A percentile compares a stretch with the other conserved stretches of the same genome.
These are phyloP conservation scores for Rhea pennata DNA, from an alignment of 2,113 vertebrate genomes.

Conservation along the genomic window DNA sequence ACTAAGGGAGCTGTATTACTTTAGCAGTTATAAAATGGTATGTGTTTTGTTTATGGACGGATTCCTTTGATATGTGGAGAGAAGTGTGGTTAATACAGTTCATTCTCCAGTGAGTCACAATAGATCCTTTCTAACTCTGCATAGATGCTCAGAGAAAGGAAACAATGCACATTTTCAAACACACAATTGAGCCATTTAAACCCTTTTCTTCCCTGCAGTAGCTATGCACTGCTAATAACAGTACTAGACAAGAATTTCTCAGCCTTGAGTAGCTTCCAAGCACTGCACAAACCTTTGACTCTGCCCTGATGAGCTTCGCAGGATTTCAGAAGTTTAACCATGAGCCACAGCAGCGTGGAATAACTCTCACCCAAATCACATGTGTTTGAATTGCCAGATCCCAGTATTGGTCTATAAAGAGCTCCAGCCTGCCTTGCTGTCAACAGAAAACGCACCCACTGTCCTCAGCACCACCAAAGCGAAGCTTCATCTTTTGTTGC, in stretches of 20 bases:
- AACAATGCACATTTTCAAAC: not conserved
- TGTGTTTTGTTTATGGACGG: not conserved
- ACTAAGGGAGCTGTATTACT: not conserved
- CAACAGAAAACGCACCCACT: not conserved
- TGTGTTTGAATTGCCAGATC: not conserved
- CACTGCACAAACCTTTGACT: not conserved
- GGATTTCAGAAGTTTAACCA: not conserved
- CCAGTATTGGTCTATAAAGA: no score
- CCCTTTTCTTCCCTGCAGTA: not conserved
- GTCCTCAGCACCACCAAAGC: not conserved
- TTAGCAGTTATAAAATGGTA: not conserved
- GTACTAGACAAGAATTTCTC: not conserved
- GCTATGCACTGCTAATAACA: not conserved
- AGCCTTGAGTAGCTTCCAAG: not conserved
- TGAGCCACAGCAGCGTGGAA: not conserved
- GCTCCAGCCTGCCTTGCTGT: not conserved
- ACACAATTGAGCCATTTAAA: not conserved
- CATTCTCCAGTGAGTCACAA: not conserved
- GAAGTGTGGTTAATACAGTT: not conserved
- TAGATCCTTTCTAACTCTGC: not conserved
- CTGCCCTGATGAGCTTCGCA: not conserved
- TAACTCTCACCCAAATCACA: not conserved
- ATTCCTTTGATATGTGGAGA: not conserved
- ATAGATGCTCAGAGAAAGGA: not conserved
- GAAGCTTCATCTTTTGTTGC: not conserved